Conservation (phyloP, 2,113 vertebrate species). For the Neodon shergylaensis region DNA sequence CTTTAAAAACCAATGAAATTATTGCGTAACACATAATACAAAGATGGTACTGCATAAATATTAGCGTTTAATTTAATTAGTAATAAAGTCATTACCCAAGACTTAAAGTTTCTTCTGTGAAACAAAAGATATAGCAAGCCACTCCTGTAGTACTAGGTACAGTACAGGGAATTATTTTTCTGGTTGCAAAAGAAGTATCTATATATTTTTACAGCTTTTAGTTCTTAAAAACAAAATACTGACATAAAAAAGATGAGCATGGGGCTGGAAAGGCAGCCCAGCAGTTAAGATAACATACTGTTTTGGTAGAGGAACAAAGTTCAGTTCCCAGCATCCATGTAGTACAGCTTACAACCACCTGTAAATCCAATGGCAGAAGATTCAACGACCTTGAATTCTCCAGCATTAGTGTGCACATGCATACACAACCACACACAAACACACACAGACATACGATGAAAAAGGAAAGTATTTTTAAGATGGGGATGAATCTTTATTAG, state of each 20-base stretch:
- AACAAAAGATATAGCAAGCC: neutral
- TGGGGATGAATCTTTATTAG: neutral
- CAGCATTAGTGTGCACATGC: neutral
- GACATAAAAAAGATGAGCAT: constrained; percentile 19
- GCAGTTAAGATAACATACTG: neutral
- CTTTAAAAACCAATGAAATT: neutral
- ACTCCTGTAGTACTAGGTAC: neutral
- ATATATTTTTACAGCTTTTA: neutral
- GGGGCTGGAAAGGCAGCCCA: neutral
- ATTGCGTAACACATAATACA: neutral
- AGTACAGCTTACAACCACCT: too few relatives aligned
- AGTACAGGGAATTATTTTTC: neutral
- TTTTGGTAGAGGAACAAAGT: neutral
- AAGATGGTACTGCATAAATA: constrained; percentile 11
- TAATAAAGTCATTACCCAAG: neutral
- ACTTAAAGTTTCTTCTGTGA: constrained; percentile 31
- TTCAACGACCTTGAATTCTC: neutral
- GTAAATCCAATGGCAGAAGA: neutral
- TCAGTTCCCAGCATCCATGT: neutral
- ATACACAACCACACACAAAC: neutral
- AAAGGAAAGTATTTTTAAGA: neutral
- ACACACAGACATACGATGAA: neutral
- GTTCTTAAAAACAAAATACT: neutral
- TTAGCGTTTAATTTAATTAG: neutral
- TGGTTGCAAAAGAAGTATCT: neutral